Base-by-base conservation (phyloP, 2,113 vertebrate genomes). In the Colinus virginianus region DNA sequence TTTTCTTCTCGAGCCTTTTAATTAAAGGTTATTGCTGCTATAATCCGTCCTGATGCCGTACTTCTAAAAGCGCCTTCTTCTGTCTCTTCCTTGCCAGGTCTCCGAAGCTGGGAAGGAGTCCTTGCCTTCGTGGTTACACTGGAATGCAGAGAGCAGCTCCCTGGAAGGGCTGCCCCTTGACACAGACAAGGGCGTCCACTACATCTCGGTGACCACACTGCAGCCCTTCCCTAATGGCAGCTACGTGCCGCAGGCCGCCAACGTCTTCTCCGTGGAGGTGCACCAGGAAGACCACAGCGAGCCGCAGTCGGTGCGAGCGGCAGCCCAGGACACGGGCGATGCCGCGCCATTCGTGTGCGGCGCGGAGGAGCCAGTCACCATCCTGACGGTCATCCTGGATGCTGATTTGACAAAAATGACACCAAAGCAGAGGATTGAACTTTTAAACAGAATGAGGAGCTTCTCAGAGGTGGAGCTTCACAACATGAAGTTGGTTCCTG, bases 381-480 rank as follows among this genome's bases (percentile, higher is more conserved):
- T 99, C 77, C 97, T 99, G 79, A 99, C 99, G 4, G 98, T 99
- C 84, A 99, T 99, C 94, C 94, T 99, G 96, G 99, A 99, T 90
- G 99, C 99, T 2, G 99, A 99, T 96, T 97, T 99, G 95, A 99
- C 98, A 88, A 99, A 99, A 98, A 99, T 99, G 99, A 98, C 97
- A 90, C 98, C 99, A 87, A 97, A 98, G 97, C 98, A 99, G 95
- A 98, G 99, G 88, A 96, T 99, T 8, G 98, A 95, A 68, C 98
- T 99, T 61, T 90, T 99, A 81, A 96, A 93, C 61, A 97, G 97
- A 64, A 99, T 99, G 98, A 98, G 84, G 84, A 98, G 97, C 84
- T 99, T 99, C 96, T 99, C 99, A 0, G 98, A 98, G 84, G 98
- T 99, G 30, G 98, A 98, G n/a, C 97, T 98, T 80, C 98, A 98